Base-by-base conservation (phyloP, 2,797 vertebrate species). In the Sebastes baramenuke region DNA sequence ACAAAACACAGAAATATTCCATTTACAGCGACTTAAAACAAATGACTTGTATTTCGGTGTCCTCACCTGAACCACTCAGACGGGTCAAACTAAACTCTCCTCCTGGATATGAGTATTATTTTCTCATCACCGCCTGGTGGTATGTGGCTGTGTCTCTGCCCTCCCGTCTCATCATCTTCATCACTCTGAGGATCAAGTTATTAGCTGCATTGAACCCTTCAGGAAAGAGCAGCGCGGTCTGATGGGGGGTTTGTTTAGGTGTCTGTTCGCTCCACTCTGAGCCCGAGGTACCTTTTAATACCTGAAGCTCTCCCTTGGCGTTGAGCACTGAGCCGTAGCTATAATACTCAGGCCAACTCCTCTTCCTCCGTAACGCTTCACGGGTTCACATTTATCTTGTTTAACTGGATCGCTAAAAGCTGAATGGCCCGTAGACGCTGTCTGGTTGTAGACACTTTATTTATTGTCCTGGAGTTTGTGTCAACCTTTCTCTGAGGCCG, bases 91-190 rank as follows among this genome's bases (percentile, higher is more conserved):
- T 67, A 24, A 61, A 55, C 54, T 55, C 49, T 20, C 49, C 56
- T 67, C 29, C 27, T 1, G 55, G n/a, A 52, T 52, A 20, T 46
- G 59, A 52, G 27, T 27, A n/a, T 56, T 25, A 65, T 60, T 58
- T 71, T 46, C 67, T 56, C 72, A 56, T 79, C 54, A 10, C 61
- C 6, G 61, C 18, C 60, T 24, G 38, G 3, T 22, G 59, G 3
- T 11, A 1, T 24, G 38, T 12, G 38, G 25, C 20, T 29, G 18
- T 11, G 49, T 73, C 60, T 68, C 64, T 49, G 18, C 80, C 55
- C 67, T 79, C 67, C 13, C 0, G 18, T 62, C 77, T 75, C 76
- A 61, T 65, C 65, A 52, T 61, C 81, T 67, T 55, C 81, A 67
- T 67, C 61, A 60, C 76, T 56, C 61, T 5, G 13, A 72, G 32